phyloP scores from a whole-genome alignment of 2,888 invertebrate species.

The Napeogenes inachia region DNA sequence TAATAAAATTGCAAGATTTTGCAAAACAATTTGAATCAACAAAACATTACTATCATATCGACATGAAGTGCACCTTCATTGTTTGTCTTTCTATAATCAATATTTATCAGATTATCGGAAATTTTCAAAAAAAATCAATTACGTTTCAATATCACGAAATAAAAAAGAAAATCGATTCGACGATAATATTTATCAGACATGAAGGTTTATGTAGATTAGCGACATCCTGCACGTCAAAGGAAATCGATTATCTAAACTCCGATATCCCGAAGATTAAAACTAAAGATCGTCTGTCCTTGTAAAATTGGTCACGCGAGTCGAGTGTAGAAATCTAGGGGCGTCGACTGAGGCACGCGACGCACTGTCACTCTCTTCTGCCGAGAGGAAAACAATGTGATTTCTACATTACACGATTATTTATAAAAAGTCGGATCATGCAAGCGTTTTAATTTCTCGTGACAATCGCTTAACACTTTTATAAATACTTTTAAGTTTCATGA shows the following conservation, averaged over 20 bases:
- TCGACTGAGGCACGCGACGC: conserved; percentile 58
- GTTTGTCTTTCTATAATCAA: no score
- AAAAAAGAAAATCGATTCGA: background rate
- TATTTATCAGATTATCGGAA: no score
- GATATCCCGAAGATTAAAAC: conserved; percentile 45
- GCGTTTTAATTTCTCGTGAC: conserved; percentile 21
- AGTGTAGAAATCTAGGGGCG: conserved; percentile 61
- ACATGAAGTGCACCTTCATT: no score
- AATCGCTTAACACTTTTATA: background rate
- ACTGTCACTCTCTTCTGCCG: conserved; percentile 61
- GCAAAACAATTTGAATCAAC: no score
- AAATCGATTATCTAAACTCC: conserved; percentile 19
- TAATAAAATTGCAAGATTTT: no score
- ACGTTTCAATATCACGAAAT: background rate
- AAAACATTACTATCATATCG: no score
- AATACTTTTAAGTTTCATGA: no score
- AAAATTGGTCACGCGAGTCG: conserved; percentile 62
- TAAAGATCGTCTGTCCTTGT: conserved; percentile 38
- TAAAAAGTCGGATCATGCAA: conserved; percentile 44
- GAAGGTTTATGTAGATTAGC: conserved; percentile 22
- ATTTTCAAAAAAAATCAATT: background rate
- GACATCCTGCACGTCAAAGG: conserved; percentile 32
- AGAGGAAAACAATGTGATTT: conserved; percentile 68
- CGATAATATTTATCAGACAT: conserved; percentile 20
- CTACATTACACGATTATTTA: conserved; percentile 35